Percentiles rank a stretch among this genome's conserved stretches.
phyloP scores from a whole-genome alignment of 2,797 vertebrate species.

The Peromyscus nudipes region DNA sequence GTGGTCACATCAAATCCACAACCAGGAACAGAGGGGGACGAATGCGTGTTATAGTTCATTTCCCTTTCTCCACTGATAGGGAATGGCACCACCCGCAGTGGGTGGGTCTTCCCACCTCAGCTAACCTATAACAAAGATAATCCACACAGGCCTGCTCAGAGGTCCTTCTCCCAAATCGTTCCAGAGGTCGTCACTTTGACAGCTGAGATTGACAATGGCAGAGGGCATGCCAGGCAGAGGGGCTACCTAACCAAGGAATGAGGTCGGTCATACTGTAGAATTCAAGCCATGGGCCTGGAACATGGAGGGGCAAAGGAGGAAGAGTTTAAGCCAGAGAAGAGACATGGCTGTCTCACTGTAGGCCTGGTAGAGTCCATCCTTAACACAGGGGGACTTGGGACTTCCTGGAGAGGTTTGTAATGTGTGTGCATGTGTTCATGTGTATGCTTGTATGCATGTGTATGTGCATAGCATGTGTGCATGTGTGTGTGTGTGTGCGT shows the following conservation, averaged over 20 bases:
- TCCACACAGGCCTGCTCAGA: not conserved
- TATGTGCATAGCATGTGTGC: not conserved
- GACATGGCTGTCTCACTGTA: accelerated
- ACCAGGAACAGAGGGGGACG: not conserved
- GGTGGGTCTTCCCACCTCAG: not conserved
- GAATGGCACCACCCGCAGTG: not conserved
- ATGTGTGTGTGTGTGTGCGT: too few relatives aligned
- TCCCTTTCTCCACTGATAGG: not conserved
- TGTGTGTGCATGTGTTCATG: too few relatives aligned
- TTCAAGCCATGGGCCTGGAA: too few relatives aligned
- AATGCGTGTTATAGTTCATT: too few relatives aligned
- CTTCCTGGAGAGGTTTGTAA: not conserved
- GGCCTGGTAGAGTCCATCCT: not conserved
- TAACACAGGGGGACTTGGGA: not conserved
- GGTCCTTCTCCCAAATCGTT: not conserved
- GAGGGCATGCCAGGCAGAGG: accelerated
- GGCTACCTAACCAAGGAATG: accelerated
- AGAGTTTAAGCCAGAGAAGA: not conserved
- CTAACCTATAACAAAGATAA: not conserved
- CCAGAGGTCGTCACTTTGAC: not conserved
- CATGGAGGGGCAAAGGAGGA: accelerated
- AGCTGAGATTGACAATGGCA: not conserved
- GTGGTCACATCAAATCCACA: not conserved
- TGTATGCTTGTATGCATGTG: not conserved
- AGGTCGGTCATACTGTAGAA: not conserved